These are phyloP conservation scores for Halocaridina rubra DNA, from an alignment of 2,888 invertebrate genomes.

Conservation along the genomic window DNA sequence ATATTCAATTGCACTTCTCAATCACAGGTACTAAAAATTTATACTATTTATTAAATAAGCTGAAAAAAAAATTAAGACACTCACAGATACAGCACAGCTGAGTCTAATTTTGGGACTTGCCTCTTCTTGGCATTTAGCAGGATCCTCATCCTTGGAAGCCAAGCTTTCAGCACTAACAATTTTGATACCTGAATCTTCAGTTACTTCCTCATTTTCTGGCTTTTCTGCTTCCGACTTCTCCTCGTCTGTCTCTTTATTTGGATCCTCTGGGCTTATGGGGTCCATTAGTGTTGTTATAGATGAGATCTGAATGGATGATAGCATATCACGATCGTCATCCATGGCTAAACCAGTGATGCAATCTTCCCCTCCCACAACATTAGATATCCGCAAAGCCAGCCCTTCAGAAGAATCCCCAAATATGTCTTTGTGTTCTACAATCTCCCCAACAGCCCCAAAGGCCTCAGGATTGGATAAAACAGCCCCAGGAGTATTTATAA, in stretches of 20 bases:
- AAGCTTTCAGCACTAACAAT: slow-evolving; percentile 15
- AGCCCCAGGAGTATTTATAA: neutral
- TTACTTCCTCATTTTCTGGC: neutral
- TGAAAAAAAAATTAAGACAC: neutral
- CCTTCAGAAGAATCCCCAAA: slow-evolving; percentile 58
- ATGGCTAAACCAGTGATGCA: slow-evolving; percentile 59
- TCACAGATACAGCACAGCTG: slow-evolving; percentile 30
- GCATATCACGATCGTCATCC: slow-evolving; percentile 52
- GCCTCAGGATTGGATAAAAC: neutral
- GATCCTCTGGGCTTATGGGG: slow-evolving; percentile 50
- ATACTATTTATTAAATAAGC: too few species aligned
- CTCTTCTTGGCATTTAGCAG: neutral
- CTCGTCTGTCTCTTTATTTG: slow-evolving; percentile 3
- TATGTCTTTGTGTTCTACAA: slow-evolving; percentile 58
- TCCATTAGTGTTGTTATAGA: slow-evolving; percentile 58
- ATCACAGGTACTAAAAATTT: too few species aligned
- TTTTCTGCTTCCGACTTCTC: neutral
- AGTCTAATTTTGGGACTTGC: slow-evolving; percentile 1
- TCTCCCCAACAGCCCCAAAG: slow-evolving; percentile 31
- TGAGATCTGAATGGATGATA: slow-evolving; percentile 56
- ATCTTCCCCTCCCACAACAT: slow-evolving; percentile 62
- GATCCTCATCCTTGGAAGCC: neutral
- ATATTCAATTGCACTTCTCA: too few species aligned
- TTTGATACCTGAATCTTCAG: neutral
- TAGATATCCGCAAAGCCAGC: slow-evolving; percentile 60